phyloP scores from a whole-genome alignment of 2,888 invertebrate species.

The Prosopocoilus inquinatus region DNA sequence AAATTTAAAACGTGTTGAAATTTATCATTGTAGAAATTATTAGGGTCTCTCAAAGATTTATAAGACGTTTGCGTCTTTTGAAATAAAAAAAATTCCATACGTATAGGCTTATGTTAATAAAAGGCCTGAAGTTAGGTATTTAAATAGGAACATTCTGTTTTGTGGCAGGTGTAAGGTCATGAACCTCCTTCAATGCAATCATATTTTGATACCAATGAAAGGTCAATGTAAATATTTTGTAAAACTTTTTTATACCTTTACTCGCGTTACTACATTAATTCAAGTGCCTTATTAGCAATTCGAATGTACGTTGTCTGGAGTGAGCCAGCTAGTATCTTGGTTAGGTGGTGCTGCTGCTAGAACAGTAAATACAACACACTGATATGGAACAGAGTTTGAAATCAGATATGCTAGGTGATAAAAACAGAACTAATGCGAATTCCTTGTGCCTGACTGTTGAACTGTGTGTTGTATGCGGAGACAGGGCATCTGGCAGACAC shows the following conservation, averaged over 20 bases:
- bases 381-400: constrained; percentile 45
- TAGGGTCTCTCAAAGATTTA: too few species aligned
- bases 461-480: constrained; percentile 93
- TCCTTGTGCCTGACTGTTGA: constrained; percentile 68
- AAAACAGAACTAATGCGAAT: constrained; percentile 42
- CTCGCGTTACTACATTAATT: constrained; percentile 12
- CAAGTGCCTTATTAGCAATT: constrained; percentile 9
- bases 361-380: neutral
- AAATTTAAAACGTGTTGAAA: too few species aligned
- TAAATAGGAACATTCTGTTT: constrained; percentile 1
- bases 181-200: constrained; percentile 45
- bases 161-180: constrained; percentile 49
- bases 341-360: constrained; percentile 1
- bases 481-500: constrained; percentile 92
- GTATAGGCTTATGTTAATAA: too few species aligned
- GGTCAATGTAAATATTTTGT: constrained; percentile 32
- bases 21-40: too few species aligned
- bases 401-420: constrained; percentile 45
- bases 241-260: constrained; percentile 16
- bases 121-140: too few species aligned
- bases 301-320: constrained; percentile 4
- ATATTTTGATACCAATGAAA: constrained; percentile 42
- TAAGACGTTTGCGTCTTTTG: too few species aligned
- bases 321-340: constrained; percentile 1
- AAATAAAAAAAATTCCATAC: too few species aligned